A percentile compares a stretch with the other conserved stretches of the same genome.
Evolutionary conservation across 1,140 invertebrate genomes (phyloP).

Genomic region (Drosophila tristis): DNA sequence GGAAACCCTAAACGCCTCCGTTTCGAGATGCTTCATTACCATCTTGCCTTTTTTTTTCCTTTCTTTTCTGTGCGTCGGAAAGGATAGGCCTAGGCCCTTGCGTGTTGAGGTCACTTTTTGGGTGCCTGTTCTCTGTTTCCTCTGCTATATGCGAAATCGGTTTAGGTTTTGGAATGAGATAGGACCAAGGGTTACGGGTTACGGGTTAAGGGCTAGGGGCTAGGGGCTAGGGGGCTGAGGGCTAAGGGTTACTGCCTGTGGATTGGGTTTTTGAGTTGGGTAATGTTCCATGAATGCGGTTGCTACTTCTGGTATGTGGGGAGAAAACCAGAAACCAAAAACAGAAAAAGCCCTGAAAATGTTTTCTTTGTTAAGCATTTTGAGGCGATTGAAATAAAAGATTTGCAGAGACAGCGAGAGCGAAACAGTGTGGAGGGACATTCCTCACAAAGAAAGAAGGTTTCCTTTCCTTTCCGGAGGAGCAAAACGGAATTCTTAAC

Average conservation of each 20-base stretch:
- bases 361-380: constrained; percentile 46
- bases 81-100: constrained; percentile 16
- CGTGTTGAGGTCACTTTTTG: constrained; percentile 47
- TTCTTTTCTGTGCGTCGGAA: too few species aligned
- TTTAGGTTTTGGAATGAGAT: constrained; percentile 8
- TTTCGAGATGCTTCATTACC: constrained; percentile 46
- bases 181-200: constrained; percentile 4
- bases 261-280: constrained; percentile 29
- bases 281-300: constrained; percentile 40
- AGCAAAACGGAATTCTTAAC: not conserved
- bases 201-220: constrained; percentile 16
- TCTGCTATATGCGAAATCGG: constrained; percentile 12
- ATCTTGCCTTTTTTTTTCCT: constrained; percentile 15
- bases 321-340: not conserved
- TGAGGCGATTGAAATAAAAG: constrained; percentile 41
- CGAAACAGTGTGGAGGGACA: constrained; percentile 5
- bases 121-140: constrained; percentile 5
- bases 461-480: not conserved
- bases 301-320: constrained; percentile 2
- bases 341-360: constrained; percentile 11
- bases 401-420: constrained; percentile 15
- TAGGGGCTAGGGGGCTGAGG: not conserved
- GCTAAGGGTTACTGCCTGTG: constrained; percentile 7
- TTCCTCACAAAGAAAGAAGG: constrained; percentile 5
- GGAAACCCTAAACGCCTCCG: constrained; percentile 44